Evolutionary conservation across 2,113 vertebrate genomes (phyloP).

Genomic region (Hylia prasina): DNA sequence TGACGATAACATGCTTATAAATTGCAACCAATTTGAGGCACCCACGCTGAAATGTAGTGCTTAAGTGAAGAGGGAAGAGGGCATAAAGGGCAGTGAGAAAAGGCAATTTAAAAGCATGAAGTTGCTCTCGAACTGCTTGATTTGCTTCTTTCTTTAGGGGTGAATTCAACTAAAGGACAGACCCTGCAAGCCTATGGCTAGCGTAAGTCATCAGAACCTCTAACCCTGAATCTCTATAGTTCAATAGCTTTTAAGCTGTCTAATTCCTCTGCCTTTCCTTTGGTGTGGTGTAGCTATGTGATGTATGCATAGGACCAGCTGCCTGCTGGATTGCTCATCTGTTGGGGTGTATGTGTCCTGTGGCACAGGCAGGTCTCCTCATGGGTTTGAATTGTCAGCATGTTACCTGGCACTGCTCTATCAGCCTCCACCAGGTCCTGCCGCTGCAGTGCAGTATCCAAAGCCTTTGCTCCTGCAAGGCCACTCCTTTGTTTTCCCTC

Average conservation of each 20-base stretch:
- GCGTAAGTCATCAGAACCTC: neutral
- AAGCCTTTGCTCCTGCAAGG: neutral
- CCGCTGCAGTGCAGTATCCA: neutral
- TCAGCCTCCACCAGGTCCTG: neutral
- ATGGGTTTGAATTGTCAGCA: rapidly evolving
- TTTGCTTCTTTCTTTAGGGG: neutral
- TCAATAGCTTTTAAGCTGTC: neutral
- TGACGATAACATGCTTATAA: neutral
- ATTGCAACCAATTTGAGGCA: neutral
- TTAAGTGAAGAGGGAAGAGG: neutral
- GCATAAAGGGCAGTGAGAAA: neutral
- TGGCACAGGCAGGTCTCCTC: neutral
- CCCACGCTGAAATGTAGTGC: neutral
- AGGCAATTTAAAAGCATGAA: neutral
- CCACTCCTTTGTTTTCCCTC: neutral
- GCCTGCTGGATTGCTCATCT: neutral
- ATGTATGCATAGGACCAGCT: neutral
- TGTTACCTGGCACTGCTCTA: neutral
- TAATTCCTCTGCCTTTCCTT: neutral
- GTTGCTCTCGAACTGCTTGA: neutral
- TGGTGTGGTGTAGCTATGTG: neutral
- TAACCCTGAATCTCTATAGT: neutral
- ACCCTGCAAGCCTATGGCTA: neutral
- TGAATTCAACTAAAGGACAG: neutral
- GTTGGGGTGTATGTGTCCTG: too few relatives aligned